A percentile compares a stretch with the other conserved stretches of the same genome.
Conservation (phyloP, 2,888 invertebrate species). For the Drosophila phalerata region DNA sequence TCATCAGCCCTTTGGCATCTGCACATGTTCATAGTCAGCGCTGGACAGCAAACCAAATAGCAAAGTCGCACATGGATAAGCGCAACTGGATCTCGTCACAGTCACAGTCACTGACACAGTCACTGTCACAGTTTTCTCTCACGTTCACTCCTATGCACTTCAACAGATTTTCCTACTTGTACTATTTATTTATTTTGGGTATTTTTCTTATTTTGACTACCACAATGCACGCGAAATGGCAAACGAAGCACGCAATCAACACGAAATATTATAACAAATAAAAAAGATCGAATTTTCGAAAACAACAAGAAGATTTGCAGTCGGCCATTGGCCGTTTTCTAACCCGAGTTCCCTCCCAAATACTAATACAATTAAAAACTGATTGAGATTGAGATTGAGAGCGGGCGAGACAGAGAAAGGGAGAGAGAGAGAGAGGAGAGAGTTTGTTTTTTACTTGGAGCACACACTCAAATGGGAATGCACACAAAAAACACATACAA, state of each 20-base stretch:
- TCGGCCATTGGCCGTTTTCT: slow-evolving; percentile 30
- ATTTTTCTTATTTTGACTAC: slow-evolving; percentile 52
- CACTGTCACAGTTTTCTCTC: slow-evolving; percentile 40
- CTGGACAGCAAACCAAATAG: slow-evolving; percentile 50
- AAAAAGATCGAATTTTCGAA: slow-evolving; percentile 22
- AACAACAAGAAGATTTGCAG: slow-evolving; percentile 27
- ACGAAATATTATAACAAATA: slow-evolving; percentile 43
- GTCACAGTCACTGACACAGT: slow-evolving; percentile 30
- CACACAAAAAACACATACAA: slow-evolving; percentile 48
- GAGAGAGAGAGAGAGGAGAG: slow-evolving; percentile 14
- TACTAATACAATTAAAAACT: slow-evolving; percentile 56
- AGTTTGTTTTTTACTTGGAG: slow-evolving; percentile 46
- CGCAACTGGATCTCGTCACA: slow-evolving; percentile 70
- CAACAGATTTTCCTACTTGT: slow-evolving; percentile 29
- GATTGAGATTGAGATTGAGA: slow-evolving; percentile 15
- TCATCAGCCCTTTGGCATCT: slow-evolving; percentile 84
- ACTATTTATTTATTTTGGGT: slow-evolving; percentile 18
- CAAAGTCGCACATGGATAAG: slow-evolving; percentile 53
- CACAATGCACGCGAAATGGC: slow-evolving; percentile 52
- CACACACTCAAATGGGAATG: slow-evolving; percentile 52
- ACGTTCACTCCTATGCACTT: slow-evolving; percentile 46
- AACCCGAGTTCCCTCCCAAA: slow-evolving; percentile 43
- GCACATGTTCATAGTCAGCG: slow-evolving; percentile 86
- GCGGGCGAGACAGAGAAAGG: slow-evolving; percentile 4
- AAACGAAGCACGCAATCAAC: slow-evolving; percentile 47